Percentiles rank a stretch among this genome's conserved stretches.
Conservation (phyloP, 2,888 invertebrate species). For the Epirrita christyi region DNA sequence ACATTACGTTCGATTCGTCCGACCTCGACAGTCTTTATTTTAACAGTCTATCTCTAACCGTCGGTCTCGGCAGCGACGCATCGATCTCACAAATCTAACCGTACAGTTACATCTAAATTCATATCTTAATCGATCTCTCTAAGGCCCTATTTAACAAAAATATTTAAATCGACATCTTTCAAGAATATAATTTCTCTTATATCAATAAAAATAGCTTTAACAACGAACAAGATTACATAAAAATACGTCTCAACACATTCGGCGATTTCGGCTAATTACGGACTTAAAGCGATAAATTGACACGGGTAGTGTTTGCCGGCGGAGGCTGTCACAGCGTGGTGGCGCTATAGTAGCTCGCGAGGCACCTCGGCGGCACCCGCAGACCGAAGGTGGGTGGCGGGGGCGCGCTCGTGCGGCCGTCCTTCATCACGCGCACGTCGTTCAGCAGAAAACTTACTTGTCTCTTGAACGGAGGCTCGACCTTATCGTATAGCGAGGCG, state of each 20-base stretch:
- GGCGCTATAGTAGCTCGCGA: conserved; percentile 67
- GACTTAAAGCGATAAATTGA: conserved; percentile 82
- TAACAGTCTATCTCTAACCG: conserved; percentile 73
- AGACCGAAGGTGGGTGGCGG: conserved; percentile 57
- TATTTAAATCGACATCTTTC: conserved; percentile 76
- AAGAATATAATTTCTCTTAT: conserved; percentile 80
- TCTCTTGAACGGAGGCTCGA: conserved; percentile 88
- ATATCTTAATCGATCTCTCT: conserved; percentile 66
- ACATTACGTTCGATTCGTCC: conserved; percentile 74
- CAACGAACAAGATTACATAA: conserved; percentile 81
- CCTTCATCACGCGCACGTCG: conserved; percentile 91
- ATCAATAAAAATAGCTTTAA: conserved; percentile 81
- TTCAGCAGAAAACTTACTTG: conserved; percentile 94
- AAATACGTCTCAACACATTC: conserved; percentile 79
- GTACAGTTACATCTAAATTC: conserved; percentile 77
- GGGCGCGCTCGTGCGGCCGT: conserved; percentile 83
- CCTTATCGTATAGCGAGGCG: conserved; percentile 86
- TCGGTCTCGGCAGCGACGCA: conserved; percentile 71
- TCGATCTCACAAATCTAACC: conserved; percentile 74
- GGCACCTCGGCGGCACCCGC: conserved; percentile 54
- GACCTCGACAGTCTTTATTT: conserved; percentile 80
- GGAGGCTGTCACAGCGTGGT: conserved; percentile 71
- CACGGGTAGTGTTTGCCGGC: conserved; percentile 62
- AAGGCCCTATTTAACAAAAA: conserved; percentile 83
- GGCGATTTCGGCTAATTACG: conserved; percentile 73